Evolutionary conservation across 1,140 invertebrate genomes (phyloP).

Genomic region (Steinernema khuongi): DNA sequence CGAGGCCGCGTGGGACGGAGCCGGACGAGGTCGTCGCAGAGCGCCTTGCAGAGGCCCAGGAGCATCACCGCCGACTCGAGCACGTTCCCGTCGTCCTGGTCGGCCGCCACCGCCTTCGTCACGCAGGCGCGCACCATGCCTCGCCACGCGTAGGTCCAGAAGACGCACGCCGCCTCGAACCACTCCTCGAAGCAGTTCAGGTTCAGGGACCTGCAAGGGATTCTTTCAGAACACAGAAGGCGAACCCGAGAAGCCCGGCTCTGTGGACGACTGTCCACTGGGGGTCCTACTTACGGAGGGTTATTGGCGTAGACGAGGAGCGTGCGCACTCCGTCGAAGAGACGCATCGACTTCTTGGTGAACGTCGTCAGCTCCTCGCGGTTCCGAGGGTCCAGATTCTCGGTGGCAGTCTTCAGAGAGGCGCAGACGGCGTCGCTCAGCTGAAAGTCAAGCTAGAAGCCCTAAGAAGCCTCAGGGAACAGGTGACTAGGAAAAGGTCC

Average conservation of each 20-base stretch:
- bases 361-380: neutral
- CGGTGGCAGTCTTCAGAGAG: neutral
- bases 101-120: neutral
- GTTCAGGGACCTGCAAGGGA: neutral
- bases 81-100: neutral
- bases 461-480: neutral
- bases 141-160: constrained; percentile 3
- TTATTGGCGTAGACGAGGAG: constrained; percentile 10
- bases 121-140: neutral
- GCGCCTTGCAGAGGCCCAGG: constrained; percentile 2
- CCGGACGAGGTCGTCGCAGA: neutral
- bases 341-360: constrained; percentile 5
- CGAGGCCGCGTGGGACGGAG: neutral
- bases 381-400: neutral
- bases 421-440: neutral
- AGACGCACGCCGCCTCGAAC: neutral
- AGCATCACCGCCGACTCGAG: neutral
- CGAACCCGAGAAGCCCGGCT: too few relatives aligned
- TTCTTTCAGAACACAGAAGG: neutral
- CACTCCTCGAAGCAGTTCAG: constrained; percentile 10
- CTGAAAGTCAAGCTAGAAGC: neutral
- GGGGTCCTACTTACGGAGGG: neutral
- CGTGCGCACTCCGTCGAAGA: neutral
- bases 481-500: too few relatives aligned
- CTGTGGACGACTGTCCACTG: too few relatives aligned